Conservation (phyloP, 2,888 invertebrate genomes). For the Folsomia candida region DNA sequence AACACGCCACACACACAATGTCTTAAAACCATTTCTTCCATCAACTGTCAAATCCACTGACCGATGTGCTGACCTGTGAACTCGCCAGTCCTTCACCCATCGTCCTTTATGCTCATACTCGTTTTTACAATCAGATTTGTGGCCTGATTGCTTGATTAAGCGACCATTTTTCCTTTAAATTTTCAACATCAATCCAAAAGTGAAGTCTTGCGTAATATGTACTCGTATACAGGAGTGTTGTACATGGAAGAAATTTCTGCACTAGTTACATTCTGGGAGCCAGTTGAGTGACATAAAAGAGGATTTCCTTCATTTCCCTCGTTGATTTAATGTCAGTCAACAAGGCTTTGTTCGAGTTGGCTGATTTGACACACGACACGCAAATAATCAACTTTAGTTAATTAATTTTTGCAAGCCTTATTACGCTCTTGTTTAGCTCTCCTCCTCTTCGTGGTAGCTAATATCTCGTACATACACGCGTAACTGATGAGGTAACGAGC, state of each 20-base stretch:
- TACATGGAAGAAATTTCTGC: neutral
- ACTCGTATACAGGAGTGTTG: neutral
- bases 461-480: neutral
- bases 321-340: slow-evolving; percentile 2
- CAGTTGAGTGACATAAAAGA: slow-evolving; percentile 1
- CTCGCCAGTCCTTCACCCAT: neutral
- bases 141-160: neutral
- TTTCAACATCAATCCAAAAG: too few relatives aligned
- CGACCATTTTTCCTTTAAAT: neutral
- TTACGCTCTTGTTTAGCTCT: neutral
- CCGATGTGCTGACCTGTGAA: neutral
- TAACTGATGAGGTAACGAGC: neutral
- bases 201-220: neutral
- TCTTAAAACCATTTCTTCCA: neutral
- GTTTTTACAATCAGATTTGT: neutral
- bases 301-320: neutral
- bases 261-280: neutral
- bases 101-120: neutral
- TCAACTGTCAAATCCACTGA: neutral
- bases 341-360: slow-evolving; percentile 5
- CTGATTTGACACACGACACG: slow-evolving; percentile 4
- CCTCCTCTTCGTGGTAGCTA: neutral
- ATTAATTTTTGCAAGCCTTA: slow-evolving; percentile 4
- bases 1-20: neutral
- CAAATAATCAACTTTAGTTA: slow-evolving; percentile 8